Conservation (phyloP, 2,113 vertebrate species). For the Sinocyclocheilus maitianheensis region DNA sequence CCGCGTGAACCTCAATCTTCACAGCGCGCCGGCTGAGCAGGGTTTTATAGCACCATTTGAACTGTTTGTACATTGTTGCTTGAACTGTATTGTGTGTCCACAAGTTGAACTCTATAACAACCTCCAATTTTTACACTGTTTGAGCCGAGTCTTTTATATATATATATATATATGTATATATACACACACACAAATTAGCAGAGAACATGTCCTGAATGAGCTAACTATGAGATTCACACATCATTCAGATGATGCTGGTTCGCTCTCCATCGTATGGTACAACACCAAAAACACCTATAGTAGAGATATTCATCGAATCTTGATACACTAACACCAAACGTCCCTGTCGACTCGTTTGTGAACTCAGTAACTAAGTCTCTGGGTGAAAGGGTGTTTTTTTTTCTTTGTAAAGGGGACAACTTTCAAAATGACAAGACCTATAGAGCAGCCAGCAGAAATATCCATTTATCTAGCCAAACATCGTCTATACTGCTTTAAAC, state of each 20-base stretch:
- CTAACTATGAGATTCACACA: slow-evolving; percentile 28
- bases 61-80: slow-evolving; percentile 29
- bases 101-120: neutral
- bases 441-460: slow-evolving; percentile 69
- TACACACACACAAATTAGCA: neutral
- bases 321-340: slow-evolving; percentile 41
- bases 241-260: slow-evolving; percentile 56
- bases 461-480: slow-evolving; percentile 59
- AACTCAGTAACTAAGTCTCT: slow-evolving; percentile 26
- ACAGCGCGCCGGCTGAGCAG: too few relatives aligned
- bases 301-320: slow-evolving; percentile 1
- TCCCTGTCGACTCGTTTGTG: neutral
- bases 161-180: neutral
- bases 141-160: neutral
- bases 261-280: slow-evolving; percentile 35
- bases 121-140: neutral
- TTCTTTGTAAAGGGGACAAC: slow-evolving; percentile 56
- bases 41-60: slow-evolving; percentile 46
- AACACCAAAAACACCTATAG: slow-evolving; percentile 42
- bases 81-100: slow-evolving; percentile 34
- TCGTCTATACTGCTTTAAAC: slow-evolving; percentile 66
- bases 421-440: slow-evolving; percentile 67
- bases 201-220: slow-evolving; percentile 1
- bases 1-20: neutral
- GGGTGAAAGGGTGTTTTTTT: slow-evolving; percentile 11